These are phyloP conservation scores for Coregonus clupeaformis DNA, from an alignment of 2,113 vertebrate genomes.

Conservation along the genomic window DNA sequence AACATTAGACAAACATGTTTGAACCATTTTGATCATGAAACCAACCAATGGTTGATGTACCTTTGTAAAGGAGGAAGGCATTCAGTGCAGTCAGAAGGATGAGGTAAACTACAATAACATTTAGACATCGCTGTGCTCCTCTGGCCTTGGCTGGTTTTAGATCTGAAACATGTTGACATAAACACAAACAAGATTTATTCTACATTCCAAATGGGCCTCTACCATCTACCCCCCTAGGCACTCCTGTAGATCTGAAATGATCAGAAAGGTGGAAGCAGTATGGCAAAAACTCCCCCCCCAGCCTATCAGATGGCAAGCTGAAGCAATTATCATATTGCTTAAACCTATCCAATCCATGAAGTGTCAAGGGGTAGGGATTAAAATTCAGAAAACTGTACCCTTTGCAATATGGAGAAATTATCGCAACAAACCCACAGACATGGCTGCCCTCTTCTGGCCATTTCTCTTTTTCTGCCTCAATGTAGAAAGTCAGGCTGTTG, in stretches of 20 bases:
- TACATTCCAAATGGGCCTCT: too few species aligned
- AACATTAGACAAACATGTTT: too few species aligned
- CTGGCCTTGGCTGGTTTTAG: conserved; percentile 33
- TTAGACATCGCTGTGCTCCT: conserved; percentile 25
- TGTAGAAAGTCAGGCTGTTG: not conserved
- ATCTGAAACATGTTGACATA: conserved; percentile 52
- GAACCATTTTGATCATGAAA: too few species aligned
- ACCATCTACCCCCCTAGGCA: too few species aligned
- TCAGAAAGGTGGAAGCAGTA: not conserved
- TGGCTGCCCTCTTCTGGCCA: conserved; percentile 32
- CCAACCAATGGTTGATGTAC: conserved; percentile 28
- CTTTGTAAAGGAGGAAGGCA: conserved; percentile 61
- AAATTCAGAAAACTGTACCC: too few species aligned
- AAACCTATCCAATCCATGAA: too few species aligned
- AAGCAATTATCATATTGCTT: too few species aligned
- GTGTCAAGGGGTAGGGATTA: too few species aligned
- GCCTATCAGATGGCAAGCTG: too few species aligned
- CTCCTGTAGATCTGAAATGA: too few species aligned
- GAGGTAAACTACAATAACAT: conserved; percentile 41
- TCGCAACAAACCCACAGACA: conserved; percentile 1
- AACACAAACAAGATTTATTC: not conserved
- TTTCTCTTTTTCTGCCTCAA: not conserved
- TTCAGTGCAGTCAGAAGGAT: conserved; percentile 52
- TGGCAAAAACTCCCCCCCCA: not conserved
- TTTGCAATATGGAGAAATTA: not conserved